Evolutionary conservation across 1,140 invertebrate genomes (phyloP), one percentile per base, ranked within the genome.

Genomic region (Drosophila setifemur): DNA sequence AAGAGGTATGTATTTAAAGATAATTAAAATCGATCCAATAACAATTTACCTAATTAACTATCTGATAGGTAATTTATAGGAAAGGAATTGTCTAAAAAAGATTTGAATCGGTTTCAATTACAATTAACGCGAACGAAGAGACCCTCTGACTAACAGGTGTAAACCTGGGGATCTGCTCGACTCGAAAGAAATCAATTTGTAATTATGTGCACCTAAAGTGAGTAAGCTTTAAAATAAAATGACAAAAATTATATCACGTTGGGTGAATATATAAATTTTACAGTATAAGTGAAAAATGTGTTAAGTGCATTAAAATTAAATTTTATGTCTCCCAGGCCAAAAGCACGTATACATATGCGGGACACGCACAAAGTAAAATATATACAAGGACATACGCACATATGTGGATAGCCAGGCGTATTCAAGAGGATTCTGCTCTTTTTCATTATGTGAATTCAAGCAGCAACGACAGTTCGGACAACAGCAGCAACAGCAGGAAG

Each of bases 261-360:
- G 7, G 49, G 43, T 23, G 28, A 25, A 44, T 3, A 39, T 26
- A 67, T 72, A 70, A 50, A 53, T 73, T 83, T 64, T 48, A 28
- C 73, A 64, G 61, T 53, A 55, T 63, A 74, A 79, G 70, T 79
- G 75, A 79, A 79, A 79, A 79, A 79, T 70, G 75, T 79, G 75
- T 79, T 79, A 79, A 79, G 76, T 79, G 76, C 66, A 81, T 79
- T 79, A 79, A 79, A 74, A 79, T 79, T 70, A 79, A 79, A 79
- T 79, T 79, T 79, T 43, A 78, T 70, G 69, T 78, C 74, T 47
- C 26, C 54, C 26, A 4, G 33, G 14, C 19, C 28, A 12, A 31
- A 12, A 21, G 21, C n/a, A n/a, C n/a, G n/a, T n/a, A n/a, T n/a
- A 42, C 57, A 76, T 66, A 71, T 77, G 57, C 29, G 44, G 66